phyloP scores from a whole-genome alignment of 2,888 invertebrate species.

The Antitype chi region DNA sequence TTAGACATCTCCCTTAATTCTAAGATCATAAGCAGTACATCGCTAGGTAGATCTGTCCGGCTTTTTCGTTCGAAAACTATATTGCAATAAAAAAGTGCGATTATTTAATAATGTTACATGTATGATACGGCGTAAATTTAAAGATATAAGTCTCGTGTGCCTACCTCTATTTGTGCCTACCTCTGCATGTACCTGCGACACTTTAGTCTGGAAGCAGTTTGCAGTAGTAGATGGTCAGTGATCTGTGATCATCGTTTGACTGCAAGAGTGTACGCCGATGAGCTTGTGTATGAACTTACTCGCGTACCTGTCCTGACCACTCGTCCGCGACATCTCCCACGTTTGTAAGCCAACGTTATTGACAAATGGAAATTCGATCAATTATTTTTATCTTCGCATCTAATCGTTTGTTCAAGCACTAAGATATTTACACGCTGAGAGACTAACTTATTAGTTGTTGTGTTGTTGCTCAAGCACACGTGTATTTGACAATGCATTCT shows the following conservation, averaged over 20 bases:
- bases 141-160: slow-evolving; percentile 57
- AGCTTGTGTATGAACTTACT: slow-evolving; percentile 24
- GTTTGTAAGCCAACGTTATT: slow-evolving; percentile 16
- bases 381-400: slow-evolving; percentile 18
- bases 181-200: slow-evolving; percentile 43
- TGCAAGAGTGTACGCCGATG: slow-evolving; percentile 26
- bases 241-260: slow-evolving; percentile 30
- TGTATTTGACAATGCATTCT: slow-evolving; percentile 14
- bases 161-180: slow-evolving; percentile 59
- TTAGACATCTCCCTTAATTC: slow-evolving; percentile 16
- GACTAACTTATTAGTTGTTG: not conserved
- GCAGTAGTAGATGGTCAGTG: slow-evolving; percentile 23
- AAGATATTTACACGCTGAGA: slow-evolving; percentile 10
- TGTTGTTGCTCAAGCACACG: slow-evolving; percentile 22
- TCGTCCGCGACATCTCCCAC: not conserved
- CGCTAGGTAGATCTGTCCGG: slow-evolving; percentile 48
- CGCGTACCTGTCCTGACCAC: slow-evolving; percentile 28
- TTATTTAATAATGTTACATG: slow-evolving; percentile 50
- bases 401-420: slow-evolving; percentile 8
- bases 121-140: slow-evolving; percentile 46
- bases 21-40: slow-evolving; percentile 30
- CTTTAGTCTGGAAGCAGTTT: slow-evolving; percentile 64
- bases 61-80: slow-evolving; percentile 33
- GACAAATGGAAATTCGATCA: slow-evolving; percentile 52
- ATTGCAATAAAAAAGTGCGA: slow-evolving; percentile 55